Conservation (phyloP, 1,140 invertebrate species). For the Bombus waltoni region DNA sequence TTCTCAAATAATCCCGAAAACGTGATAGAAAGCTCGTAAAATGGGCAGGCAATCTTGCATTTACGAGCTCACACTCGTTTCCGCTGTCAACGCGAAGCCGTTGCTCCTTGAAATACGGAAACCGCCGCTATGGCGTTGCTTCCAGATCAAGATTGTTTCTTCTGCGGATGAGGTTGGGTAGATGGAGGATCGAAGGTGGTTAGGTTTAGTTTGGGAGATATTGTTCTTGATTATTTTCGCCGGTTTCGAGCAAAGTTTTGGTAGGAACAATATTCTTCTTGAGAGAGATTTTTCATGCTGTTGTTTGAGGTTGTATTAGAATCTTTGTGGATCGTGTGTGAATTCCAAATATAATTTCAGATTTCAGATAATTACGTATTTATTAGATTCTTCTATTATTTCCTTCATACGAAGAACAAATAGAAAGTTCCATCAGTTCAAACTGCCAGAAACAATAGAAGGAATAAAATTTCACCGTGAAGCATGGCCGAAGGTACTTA, state of each 20-base stretch:
- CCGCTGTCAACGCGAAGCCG: slow-evolving; percentile 29
- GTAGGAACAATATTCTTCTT: not conserved
- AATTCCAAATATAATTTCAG: not conserved
- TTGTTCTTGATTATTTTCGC: not conserved
- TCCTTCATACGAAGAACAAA: too few relatives aligned
- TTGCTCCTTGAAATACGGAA: slow-evolving; percentile 50
- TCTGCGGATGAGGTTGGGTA: too few relatives aligned
- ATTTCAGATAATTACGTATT: not conserved
- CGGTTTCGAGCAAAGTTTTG: not conserved
- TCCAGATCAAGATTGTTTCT: not conserved
- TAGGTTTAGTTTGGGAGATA: not conserved
- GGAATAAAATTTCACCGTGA: slow-evolving; percentile 4
- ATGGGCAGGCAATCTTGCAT: slow-evolving; percentile 71
- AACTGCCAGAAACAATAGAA: not conserved
- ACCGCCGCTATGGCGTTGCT: not conserved
- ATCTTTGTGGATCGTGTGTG: too few relatives aligned
- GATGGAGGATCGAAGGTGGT: too few relatives aligned
- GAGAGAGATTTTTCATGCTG: not conserved
- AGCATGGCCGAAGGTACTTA: not conserved
- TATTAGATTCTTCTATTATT: not conserved
- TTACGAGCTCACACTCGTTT: slow-evolving; percentile 69
- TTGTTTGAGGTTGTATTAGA: too few relatives aligned
- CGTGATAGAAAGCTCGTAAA: slow-evolving; percentile 75
- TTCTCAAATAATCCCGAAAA: slow-evolving; percentile 78
- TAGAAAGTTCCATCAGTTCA: not conserved